A percentile compares a stretch with the other conserved stretches of the same genome.
These are phyloP conservation scores for Macrosteles quadrilineatus DNA, from an alignment of 1,140 invertebrate genomes.

Conservation along the genomic window DNA sequence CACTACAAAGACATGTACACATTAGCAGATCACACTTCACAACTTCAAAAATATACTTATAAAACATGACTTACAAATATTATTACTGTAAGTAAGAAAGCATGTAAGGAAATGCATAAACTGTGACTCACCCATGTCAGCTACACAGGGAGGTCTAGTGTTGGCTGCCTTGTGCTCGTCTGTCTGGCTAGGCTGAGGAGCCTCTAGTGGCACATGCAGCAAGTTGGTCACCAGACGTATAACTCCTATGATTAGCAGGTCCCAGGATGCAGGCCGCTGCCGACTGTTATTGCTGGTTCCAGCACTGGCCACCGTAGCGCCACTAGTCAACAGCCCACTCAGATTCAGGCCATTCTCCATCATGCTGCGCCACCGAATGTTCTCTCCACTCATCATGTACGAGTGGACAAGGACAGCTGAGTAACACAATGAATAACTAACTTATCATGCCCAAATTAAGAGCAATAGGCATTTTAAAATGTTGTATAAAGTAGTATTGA, in stretches of 20 bases:
- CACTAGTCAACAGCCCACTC: neutral
- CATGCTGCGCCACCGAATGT: constrained; percentile 56
- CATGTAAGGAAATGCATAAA: too few relatives aligned
- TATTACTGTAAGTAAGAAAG: too few relatives aligned
- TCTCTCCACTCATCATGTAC: constrained; percentile 61
- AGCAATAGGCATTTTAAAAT: too few relatives aligned
- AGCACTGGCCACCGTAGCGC: constrained; percentile 47
- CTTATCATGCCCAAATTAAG: too few relatives aligned
- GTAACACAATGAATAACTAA: neutral
- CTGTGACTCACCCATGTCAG: constrained; percentile 58
- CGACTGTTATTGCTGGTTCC: constrained; percentile 40
- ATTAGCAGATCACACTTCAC: too few relatives aligned
- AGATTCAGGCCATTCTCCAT: constrained; percentile 43
- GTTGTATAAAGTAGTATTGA: too few relatives aligned
- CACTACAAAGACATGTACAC: constrained; percentile 51
- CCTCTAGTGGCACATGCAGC: constrained; percentile 49
- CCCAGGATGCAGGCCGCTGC: constrained; percentile 47
- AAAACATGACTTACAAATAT: too few relatives aligned
- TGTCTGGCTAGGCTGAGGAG: constrained; percentile 58
- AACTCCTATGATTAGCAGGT: constrained; percentile 43
- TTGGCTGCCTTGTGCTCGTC: constrained; percentile 76
- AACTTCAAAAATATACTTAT: too few relatives aligned
- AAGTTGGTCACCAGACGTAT: constrained; percentile 51
- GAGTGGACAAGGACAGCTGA: constrained; percentile 58
- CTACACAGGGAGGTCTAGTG: constrained; percentile 64